Evolutionary conservation across 2,113 vertebrate species (phyloP), one percentile per base, ranked within the genome.

Genomic region (Dolichallabes microphthalmus): DNA sequence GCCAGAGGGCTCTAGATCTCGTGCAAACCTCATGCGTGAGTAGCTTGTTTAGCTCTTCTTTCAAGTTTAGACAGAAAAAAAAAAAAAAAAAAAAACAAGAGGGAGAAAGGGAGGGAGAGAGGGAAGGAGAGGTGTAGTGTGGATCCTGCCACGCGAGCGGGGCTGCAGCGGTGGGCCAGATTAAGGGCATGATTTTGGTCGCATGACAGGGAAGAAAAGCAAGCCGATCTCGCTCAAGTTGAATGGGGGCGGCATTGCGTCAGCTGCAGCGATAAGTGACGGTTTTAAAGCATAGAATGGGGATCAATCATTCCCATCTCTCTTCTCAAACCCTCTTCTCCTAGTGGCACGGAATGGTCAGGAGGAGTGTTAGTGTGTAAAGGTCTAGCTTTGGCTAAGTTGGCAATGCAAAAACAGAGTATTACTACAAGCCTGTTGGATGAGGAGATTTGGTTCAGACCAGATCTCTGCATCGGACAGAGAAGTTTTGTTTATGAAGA

Each of bases 41-140:
- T 80, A 90, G 87, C 86, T 86, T 89, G 90, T 91, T 90, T 91
- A 81, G 84, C 87, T 87, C 66, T 87, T 82, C 86, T 89, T 90
- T 91, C 86, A 89, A 88, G 89, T 91, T 89, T 85, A 87, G 87
- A 89, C 84, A 89, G 87, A 88, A 87, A 85, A 85, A 86, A 88
- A 85, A 80, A 85, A 61, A 88, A 87, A 85, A 85, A 86, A 88
- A 85, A 80, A 85, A 61, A 57, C 57, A 61, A 50, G 27, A 63
- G 82, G 74, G 71, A 39, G 45, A 58, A 39, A 76, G 80, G 30
- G 74, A 57, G 61, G 35, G 78, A 39, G 53, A 52, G 69, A 25
- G 69, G 73, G 81, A 69, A 78, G 77, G 39, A 82, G 63, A 79
- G 86, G 63, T 81, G 79, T 81, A 87, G 68, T 52, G 66, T 45